Base-by-base conservation (phyloP, 2,797 vertebrate species). In the Sebastes itinus region DNA sequence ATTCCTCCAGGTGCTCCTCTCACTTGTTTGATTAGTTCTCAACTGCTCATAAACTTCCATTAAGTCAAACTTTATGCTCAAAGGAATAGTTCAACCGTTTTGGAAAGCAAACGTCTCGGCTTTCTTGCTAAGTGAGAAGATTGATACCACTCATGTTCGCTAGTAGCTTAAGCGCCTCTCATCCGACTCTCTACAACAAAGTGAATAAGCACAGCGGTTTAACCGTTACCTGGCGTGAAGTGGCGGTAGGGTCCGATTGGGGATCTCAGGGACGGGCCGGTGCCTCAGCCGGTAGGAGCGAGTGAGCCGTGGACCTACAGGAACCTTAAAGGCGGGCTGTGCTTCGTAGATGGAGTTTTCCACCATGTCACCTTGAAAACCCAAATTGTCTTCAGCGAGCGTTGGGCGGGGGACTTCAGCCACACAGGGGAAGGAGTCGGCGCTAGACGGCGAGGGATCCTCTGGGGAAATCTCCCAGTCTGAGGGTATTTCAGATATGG, bases 241-340 rank as follows among this genome's bases (percentile, higher is more conserved):
- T 2, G 88, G 85, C 76, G 75, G 82, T 58, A 85, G 42, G 22
- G 64, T 80, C 55, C 78, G 88, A 33, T 71, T 85, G 0, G 98
- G 98, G 78, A 99, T 95, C 75, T 98, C 93, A 14, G 98, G 98
- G 6, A 99, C 98, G 5, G 98, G 98, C 14, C 98, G 95, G 88
- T 99, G 97, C 65, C 97, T 95, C 76, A 98, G 94, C 28, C 95
- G 92, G 80, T 96, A 99, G 78, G 98, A 99, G 35, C 88, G 93
- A 0, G 95, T 93, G 52, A 90, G 85, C 59, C 82, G 86, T 1
- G 63, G 75, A 63, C 91, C 92, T 10, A 20, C 63, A 3, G 81
- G 54, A 49, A 11, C 32, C 22, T 8, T 68, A 79, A 4, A 84
- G 75, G n/a, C 4, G 5, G 79, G 5, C 4, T 78, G 87, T 2